Percentiles rank a stretch among this genome's conserved stretches.
Evolutionary conservation across 1,140 invertebrate genomes (phyloP).

Genomic region (Pseudomyrmex dendroicus): DNA sequence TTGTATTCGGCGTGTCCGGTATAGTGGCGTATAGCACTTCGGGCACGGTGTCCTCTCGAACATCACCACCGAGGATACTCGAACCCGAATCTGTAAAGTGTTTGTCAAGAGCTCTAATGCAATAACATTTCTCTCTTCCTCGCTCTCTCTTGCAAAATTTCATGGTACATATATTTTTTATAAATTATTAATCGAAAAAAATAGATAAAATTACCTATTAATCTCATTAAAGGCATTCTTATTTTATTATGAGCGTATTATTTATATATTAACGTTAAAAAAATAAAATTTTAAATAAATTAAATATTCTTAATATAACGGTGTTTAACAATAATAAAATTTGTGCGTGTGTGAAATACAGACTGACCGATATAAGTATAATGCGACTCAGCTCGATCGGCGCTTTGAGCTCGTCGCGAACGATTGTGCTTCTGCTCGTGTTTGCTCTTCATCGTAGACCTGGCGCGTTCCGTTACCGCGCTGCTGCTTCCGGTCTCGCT

Average conservation of each 20-base stretch:
- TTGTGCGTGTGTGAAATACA: not conserved
- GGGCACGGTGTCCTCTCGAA: conserved; percentile 77
- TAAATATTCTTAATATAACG: too few relatives aligned
- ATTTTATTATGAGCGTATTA: too few relatives aligned
- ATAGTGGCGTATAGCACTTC: conserved; percentile 81
- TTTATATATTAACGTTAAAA: too few relatives aligned
- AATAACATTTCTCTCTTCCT: not conserved
- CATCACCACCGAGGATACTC: conserved; percentile 75
- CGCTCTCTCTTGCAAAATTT: not conserved
- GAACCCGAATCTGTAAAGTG: conserved; percentile 78
- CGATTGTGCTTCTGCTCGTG: conserved; percentile 79
- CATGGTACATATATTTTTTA: not conserved
- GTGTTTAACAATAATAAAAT: too few relatives aligned
- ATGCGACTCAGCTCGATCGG: conserved; percentile 81
- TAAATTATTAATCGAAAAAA: not conserved
- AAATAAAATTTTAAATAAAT: too few relatives aligned
- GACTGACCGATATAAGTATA: conserved; percentile 83
- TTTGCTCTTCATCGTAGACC: conserved; percentile 71
- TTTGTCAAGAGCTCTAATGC: not conserved
- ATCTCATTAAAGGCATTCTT: too few relatives aligned
- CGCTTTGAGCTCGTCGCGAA: conserved; percentile 81
- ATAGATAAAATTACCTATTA: too few relatives aligned
- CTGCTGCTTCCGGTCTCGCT: conserved; percentile 77
- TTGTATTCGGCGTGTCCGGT: conserved; percentile 69
- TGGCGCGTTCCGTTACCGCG: conserved; percentile 74